Percentiles rank a stretch among this genome's conserved stretches.
These are phyloP conservation scores for Triops cancriformis DNA, from an alignment of 1,140 invertebrate species.

Conservation along the genomic window DNA sequence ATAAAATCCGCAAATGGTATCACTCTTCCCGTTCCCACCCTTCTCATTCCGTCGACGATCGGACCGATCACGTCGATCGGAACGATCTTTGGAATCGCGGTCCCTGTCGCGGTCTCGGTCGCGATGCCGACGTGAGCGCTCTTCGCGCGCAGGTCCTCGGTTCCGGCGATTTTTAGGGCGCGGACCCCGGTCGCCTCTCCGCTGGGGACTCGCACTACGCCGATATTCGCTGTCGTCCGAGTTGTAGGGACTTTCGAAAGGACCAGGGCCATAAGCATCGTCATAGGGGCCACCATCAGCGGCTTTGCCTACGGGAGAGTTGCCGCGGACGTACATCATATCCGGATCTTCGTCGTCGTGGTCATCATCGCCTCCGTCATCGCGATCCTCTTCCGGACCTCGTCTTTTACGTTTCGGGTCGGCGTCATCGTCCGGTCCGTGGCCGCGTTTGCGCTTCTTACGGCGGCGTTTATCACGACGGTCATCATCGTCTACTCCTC, in stretches of 20 bases:
- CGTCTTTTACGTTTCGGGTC: conserved; percentile 28
- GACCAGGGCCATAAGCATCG: conserved; percentile 15
- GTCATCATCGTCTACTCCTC: conserved; percentile 22
- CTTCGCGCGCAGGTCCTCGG: conserved; percentile 25
- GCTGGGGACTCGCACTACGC: conserved; percentile 20
- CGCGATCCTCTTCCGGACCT: conserved; percentile 33
- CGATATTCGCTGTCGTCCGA: conserved; percentile 36
- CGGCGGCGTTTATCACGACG: not conserved
- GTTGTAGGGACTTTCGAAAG: conserved; percentile 31
- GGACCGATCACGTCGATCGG: conserved; percentile 33
- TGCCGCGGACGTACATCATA: conserved; percentile 65
- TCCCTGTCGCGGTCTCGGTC: conserved; percentile 41
- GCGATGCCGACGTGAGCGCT: conserved; percentile 38
- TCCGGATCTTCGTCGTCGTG: conserved; percentile 64
- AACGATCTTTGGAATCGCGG: conserved; percentile 31
- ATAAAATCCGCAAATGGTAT: conserved; percentile 67
- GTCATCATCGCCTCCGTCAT: conserved; percentile 39
- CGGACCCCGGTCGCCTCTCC: conserved; percentile 27
- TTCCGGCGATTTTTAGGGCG: conserved; percentile 18
- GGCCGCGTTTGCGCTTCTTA: conserved; percentile 22
- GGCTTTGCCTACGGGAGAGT: conserved; percentile 40
- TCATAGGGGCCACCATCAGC: not conserved
- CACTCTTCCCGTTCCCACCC: conserved; percentile 51
- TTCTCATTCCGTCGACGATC: conserved; percentile 29
- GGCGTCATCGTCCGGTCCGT: conserved; percentile 25